Evolutionary conservation across 2,797 vertebrate genomes (phyloP).

Genomic region (Diplodus puntazzo): DNA sequence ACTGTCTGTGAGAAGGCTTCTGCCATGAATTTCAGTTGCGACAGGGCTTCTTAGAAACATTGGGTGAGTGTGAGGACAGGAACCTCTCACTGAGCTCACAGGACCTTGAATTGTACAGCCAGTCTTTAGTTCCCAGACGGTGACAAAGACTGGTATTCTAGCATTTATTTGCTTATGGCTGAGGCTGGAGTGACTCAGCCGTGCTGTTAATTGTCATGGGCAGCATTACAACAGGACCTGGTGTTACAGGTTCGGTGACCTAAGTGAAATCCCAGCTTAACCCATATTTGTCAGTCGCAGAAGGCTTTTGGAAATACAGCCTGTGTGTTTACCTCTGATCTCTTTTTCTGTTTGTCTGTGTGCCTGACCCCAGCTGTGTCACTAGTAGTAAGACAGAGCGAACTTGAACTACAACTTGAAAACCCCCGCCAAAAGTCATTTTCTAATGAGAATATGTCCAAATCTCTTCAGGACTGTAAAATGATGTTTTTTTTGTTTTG

Average conservation of each 20-base stretch:
- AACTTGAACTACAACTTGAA: background rate
- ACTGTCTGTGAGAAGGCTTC: conserved; percentile 11
- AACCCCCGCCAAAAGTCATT: background rate
- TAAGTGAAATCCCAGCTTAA: conserved; percentile 65
- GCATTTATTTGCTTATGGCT: conserved; percentile 30
- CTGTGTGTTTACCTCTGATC: background rate
- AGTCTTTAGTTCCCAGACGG: conserved; percentile 1
- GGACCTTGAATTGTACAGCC: background rate
- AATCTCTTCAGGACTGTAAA: background rate
- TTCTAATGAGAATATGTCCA: background rate
- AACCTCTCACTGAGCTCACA: background rate
- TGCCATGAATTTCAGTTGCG: conserved; percentile 33
- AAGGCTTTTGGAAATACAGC: conserved; percentile 13
- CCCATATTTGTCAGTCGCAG: conserved; percentile 19
- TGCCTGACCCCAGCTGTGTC: conserved; percentile 16
- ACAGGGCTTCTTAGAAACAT: conserved; percentile 53
- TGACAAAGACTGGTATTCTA: conserved; percentile 3
- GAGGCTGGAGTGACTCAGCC: conserved; percentile 38
- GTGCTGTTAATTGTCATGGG: conserved; percentile 28
- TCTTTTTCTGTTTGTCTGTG: conserved; percentile 16
- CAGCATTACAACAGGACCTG: conserved; percentile 29
- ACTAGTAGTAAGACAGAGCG: background rate
- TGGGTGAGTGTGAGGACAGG: background rate
- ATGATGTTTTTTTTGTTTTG: too few species aligned
- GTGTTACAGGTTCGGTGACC: conserved; percentile 58